Percentiles rank a stretch among this genome's conserved stretches.
These are phyloP conservation scores for Drosophila murphyi DNA, from an alignment of 1,140 invertebrate genomes.

Conservation along the genomic window DNA sequence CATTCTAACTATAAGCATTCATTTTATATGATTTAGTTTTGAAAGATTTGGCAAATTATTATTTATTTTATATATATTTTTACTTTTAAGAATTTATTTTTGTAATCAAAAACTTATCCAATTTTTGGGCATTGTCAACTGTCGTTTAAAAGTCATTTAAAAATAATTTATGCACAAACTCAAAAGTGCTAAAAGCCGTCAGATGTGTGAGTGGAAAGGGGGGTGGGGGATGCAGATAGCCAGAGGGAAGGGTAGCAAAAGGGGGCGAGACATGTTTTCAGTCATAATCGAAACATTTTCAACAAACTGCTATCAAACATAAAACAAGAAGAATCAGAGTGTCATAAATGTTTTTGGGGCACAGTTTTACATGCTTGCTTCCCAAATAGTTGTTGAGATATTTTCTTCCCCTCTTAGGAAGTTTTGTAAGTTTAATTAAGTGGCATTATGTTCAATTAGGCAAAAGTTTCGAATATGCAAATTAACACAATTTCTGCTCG, in stretches of 20 bases:
- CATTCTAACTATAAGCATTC: no score
- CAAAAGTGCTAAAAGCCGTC: conserved; percentile 5
- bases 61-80: no score
- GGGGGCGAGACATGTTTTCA: no score
- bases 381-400: conserved; percentile 7
- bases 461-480: conserved; percentile 81
- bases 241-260: not conserved
- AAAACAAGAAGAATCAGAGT: not conserved
- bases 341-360: conserved; percentile 20
- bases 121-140: not conserved
- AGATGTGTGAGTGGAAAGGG: no score
- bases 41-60: no score
- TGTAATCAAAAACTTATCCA: no score
- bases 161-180: conserved; percentile 26
- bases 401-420: conserved; percentile 31
- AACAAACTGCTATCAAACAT: conserved; percentile 60
- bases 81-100: not conserved
- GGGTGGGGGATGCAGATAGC: no score
- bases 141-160: conserved; percentile 3
- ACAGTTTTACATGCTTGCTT: conserved; percentile 15
- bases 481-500: conserved; percentile 73
- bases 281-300: conserved; percentile 59
- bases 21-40: no score
- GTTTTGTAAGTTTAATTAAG: conserved; percentile 81
- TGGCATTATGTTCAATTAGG: conserved; percentile 82